Evolutionary conservation across 2,888 invertebrate genomes (phyloP).

Genomic region (Anagyrus pseudococci): DNA sequence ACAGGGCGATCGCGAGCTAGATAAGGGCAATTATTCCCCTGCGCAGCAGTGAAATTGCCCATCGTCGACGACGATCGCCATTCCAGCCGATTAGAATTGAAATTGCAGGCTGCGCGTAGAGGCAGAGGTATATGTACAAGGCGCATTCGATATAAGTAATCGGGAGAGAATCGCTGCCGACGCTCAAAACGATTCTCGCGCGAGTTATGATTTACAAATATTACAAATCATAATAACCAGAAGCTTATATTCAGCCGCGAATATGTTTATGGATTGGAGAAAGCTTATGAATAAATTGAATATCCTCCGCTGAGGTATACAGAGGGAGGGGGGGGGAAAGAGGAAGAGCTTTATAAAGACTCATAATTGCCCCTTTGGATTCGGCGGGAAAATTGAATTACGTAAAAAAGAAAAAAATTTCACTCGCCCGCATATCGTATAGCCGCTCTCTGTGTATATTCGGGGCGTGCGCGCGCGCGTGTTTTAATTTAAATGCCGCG

Average conservation of each 20-base stretch:
- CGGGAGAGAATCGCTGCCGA: neutral
- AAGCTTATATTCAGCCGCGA: constrained; percentile 17
- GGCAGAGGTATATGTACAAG: constrained; percentile 8
- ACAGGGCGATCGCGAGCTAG: too few species aligned
- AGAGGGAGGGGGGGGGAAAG: neutral
- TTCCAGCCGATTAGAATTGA: too few species aligned
- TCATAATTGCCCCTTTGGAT: constrained; percentile 8
- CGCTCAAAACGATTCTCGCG: neutral
- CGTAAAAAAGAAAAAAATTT: neutral
- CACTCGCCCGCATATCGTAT: too few species aligned
- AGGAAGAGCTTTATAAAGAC: constrained; percentile 4
- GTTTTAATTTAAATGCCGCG: neutral
- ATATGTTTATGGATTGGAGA: constrained; percentile 30
- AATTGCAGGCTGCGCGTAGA: too few species aligned
- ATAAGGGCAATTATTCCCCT: too few species aligned
- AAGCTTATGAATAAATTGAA: constrained; percentile 31
- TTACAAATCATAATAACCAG: constrained; percentile 24
- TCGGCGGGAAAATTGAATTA: neutral
- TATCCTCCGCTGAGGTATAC: neutral
- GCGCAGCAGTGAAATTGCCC: too few species aligned
- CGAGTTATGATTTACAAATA: constrained; percentile 24
- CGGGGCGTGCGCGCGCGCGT: neutral
- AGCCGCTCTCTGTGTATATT: neutral
- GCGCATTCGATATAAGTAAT: constrained; percentile 9
- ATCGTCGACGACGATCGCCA: neutral